Base-by-base conservation (phyloP, 2,797 vertebrate genomes). In the Karalla daura region DNA sequence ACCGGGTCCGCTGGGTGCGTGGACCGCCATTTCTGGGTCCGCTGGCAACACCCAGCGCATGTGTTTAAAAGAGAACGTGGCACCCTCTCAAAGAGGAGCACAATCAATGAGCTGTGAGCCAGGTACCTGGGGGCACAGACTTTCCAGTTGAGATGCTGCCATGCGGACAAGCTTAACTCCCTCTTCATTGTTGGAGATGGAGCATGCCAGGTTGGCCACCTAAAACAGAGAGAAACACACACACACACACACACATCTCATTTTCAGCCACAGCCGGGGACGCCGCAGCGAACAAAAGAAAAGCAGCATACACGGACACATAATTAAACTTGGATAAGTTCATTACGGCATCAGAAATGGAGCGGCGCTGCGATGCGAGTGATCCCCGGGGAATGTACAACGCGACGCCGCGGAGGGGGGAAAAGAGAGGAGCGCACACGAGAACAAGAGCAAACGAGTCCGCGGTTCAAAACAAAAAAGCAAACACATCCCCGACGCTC, bases 161-260 rank as follows among this genome's bases (percentile, higher is more conserved):
- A 99, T 99, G 66, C 97, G 96, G 55, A 99, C 98, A 82, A 99
- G 85, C 74, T 99, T 99, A 69, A 99, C 98, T 20, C 98, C 98
- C 89, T 99, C 98, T 83, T 99, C 98, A 3, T 99, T 99, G 87
- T 99, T 99, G 18, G 98, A 99, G 90, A 99, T 99, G 54, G 98
- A 99, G 83, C 98, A 99, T 61, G 98, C 97, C 89, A 99, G 89
- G 91, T 99, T 99, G 81, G 98, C 98, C 74, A 99, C 98, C 98
- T 99, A 75, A n/a, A 69, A 84, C 6, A 65, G n/a, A 65, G 72
- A 61, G n/a, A n/a, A n/a, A n/a, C n/a, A n/a, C n/a, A n/a, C n/a
- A n/a, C n/a, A n/a, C n/a, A n/a, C n/a, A 32, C 65, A 76, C 7
- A 83, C 24, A 50, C 14, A 64, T 35, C 12, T 56, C 50, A 15